These are phyloP conservation scores for Sciurus niger DNA, from an alignment of 2,113 vertebrate species.

Conservation along the genomic window DNA sequence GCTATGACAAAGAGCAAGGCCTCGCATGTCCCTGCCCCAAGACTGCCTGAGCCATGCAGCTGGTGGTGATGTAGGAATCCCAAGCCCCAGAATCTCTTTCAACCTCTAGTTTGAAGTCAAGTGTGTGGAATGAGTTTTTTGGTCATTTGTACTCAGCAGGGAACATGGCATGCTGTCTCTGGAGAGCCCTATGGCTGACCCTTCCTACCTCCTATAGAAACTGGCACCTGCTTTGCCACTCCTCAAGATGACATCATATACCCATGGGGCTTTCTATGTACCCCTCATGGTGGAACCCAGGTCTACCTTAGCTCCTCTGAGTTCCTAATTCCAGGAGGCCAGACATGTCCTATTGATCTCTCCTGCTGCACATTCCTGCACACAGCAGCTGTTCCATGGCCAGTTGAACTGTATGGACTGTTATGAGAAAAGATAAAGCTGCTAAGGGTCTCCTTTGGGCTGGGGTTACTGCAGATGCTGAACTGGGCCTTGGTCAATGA, in stretches of 20 bases:
- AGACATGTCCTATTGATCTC: neutral
- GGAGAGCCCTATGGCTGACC: too few species aligned
- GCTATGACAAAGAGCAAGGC: neutral
- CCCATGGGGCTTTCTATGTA: neutral
- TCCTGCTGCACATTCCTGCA: rapidly evolving
- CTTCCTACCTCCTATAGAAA: neutral
- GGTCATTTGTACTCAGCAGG: neutral
- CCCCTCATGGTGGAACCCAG: neutral
- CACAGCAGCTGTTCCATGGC: too few species aligned
- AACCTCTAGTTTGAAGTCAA: neutral
- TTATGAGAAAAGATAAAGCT: neutral
- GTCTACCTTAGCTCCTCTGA: too few species aligned
- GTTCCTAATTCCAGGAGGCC: neutral
- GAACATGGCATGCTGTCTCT: too few species aligned
- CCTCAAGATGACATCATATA: neutral
- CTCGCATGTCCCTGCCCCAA: neutral
- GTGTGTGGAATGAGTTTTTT: rapidly evolving
- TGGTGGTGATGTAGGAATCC: neutral
- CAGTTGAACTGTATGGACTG: neutral
- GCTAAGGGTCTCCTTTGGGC: too few species aligned
- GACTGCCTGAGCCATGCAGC: neutral
- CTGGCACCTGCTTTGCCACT: neutral
- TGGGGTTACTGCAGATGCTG: neutral
- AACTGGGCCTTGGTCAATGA: neutral
- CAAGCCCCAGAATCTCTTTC: neutral